Percentiles rank a stretch among this genome's conserved stretches.
phyloP scores from a whole-genome alignment of 2,113 vertebrate species.

The Xenus cinereus region DNA sequence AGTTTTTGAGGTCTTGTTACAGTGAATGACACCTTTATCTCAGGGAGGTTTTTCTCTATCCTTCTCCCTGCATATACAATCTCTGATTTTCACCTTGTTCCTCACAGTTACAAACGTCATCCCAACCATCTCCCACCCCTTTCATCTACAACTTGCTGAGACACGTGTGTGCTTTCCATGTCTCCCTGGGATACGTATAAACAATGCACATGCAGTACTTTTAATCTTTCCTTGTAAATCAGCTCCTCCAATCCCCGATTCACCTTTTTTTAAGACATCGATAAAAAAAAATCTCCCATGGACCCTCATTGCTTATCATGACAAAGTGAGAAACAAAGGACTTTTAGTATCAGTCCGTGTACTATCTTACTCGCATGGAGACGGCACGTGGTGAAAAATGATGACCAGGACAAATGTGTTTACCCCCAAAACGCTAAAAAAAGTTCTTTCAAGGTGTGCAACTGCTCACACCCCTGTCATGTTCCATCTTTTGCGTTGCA shows the following conservation, averaged over 20 bases:
- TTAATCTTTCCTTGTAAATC: conserved; percentile 2
- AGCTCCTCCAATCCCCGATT: background rate
- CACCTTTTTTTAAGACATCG: background rate
- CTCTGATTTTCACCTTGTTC: background rate
- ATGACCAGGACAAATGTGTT: background rate
- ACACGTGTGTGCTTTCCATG: background rate
- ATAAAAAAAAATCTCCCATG: background rate
- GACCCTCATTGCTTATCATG: background rate
- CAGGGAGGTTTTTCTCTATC: background rate
- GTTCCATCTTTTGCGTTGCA: background rate
- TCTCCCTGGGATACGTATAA: background rate
- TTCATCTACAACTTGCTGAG: background rate
- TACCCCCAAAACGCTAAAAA: background rate
- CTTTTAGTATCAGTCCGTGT: background rate
- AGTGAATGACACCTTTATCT: background rate
- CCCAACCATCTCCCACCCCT: background rate
- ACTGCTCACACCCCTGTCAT: background rate
- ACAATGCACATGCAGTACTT: background rate
- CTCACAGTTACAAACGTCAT: background rate
- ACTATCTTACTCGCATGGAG: background rate
- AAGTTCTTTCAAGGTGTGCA: background rate
- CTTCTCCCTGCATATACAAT: background rate
- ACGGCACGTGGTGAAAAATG: conserved; percentile 1
- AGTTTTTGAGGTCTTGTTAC: background rate
- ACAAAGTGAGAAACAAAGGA: background rate